A percentile compares a stretch with the other conserved stretches of the same genome.
These are phyloP conservation scores for Lymantria monacha DNA, from an alignment of 2,888 invertebrate species.

Conservation along the genomic window DNA sequence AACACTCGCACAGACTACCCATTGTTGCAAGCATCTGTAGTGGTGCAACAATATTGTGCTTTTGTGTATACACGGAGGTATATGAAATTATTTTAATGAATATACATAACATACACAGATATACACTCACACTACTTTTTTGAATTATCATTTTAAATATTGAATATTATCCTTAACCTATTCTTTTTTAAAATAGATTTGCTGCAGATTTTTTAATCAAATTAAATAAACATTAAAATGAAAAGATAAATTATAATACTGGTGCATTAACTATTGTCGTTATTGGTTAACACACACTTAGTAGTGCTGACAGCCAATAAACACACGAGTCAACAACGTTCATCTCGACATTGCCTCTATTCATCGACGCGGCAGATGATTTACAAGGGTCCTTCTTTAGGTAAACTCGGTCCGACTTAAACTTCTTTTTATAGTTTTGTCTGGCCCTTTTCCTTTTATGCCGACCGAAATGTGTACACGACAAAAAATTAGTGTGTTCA, in stretches of 20 bases:
- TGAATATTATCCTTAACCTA: background rate
- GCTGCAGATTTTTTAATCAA: background rate
- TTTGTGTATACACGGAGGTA: slow-evolving; percentile 49
- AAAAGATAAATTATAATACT: background rate
- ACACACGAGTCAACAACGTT: slow-evolving; percentile 77
- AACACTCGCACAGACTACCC: slow-evolving; percentile 77
- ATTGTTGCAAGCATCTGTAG: slow-evolving; percentile 74
- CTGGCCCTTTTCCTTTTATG: slow-evolving; percentile 73
- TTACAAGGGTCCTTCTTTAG: slow-evolving; percentile 82
- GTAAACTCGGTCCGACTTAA: slow-evolving; percentile 76
- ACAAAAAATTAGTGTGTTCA: slow-evolving; percentile 75
- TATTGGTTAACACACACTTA: slow-evolving; percentile 75
- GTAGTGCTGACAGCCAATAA: slow-evolving; percentile 75
- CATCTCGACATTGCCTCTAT: slow-evolving; percentile 65
- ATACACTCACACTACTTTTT: slow-evolving; percentile 14
- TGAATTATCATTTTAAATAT: background rate
- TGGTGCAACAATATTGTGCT: slow-evolving; percentile 73
- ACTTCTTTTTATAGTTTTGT: slow-evolving; percentile 79
- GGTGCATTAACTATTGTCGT: slow-evolving; percentile 50
- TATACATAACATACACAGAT: slow-evolving; percentile 32
- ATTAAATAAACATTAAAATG: background rate
- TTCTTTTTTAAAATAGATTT: background rate
- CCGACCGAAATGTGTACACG: slow-evolving; percentile 70
- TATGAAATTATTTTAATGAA: slow-evolving; percentile 64
- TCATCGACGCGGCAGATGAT: slow-evolving; percentile 76